Base-by-base conservation (phyloP, 2,797 vertebrate genomes). In the Argentina silus region DNA sequence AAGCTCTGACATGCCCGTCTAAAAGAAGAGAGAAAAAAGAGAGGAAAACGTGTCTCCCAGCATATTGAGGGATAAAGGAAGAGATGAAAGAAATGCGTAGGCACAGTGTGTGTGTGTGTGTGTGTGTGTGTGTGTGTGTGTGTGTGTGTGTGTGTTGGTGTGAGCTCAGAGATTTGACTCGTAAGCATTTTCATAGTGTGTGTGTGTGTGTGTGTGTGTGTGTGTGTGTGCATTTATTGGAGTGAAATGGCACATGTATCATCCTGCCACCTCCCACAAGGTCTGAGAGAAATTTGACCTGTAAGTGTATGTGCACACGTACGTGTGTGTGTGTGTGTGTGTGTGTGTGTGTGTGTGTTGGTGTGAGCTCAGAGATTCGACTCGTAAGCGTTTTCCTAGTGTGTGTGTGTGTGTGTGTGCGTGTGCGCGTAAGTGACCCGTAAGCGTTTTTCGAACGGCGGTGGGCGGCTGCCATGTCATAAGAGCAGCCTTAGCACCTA, bases 201-300 rank as follows among this genome's bases (percentile, higher is more conserved):
- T 47, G 45, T 47, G 45, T 47, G 55, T 57, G 55, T 9, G 55
- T 23, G 19, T 42, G 12, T 55, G 66, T 36, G 27, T 8, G 19
- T 15, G 19, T 21, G 17, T 3, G 42, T 1, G 68, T 45, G 51
- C 6, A 19, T n/a, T 66, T 56, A 59, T 67, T 27, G 71, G 27
- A 17, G 44, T 7, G 42, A 67, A 67, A 45, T 23, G 63, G 19
- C 53, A 47, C 63, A 59, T 53, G 67, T 57, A 67, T 67, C 64
- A 73, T 14, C 21, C 43, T 14, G 23, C 59, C 27, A 5, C 59
- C 27, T 61, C 59, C 59, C 59, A 43, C 11, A 36, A 36, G 51
- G 51, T 53, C 15, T 7, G 3, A n/a, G 51, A 36, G 27, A 36
- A 36, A 36, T 36, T 36, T 4, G 27, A 36, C 27, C 27, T 36